Evolutionary conservation across 2,888 invertebrate genomes (phyloP).

Genomic region (Leptinotarsa tumamoca): DNA sequence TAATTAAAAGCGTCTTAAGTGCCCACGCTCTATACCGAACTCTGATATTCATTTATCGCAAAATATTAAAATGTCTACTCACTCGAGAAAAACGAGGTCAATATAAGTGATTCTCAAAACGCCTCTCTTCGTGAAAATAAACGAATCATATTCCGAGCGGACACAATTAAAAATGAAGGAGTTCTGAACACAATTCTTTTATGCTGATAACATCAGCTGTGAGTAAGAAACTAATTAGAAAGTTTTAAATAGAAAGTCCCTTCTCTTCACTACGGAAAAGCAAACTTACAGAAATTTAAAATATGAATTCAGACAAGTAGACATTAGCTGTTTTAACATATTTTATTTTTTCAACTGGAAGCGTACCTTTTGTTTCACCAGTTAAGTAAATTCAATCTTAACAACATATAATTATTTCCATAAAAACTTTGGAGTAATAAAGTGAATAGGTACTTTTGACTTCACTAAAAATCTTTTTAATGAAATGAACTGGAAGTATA

Average conservation of each 20-base stretch:
- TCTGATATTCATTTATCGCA: neutral
- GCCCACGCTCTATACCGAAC: neutral
- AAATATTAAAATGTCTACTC: slow-evolving; percentile 1
- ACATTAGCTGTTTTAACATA: neutral
- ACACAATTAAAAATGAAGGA: slow-evolving; percentile 38
- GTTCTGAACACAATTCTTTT: slow-evolving; percentile 24
- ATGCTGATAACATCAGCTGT: slow-evolving; percentile 22
- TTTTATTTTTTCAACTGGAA: slow-evolving; percentile 16
- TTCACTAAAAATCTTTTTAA: too few species aligned
- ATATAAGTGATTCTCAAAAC: slow-evolving; percentile 22
- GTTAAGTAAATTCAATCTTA: too few species aligned
- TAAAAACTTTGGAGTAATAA: too few species aligned
- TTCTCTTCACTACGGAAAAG: neutral
- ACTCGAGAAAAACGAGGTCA: slow-evolving; percentile 22
- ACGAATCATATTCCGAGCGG: slow-evolving; percentile 34
- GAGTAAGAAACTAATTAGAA: slow-evolving; percentile 23
- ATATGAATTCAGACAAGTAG: neutral
- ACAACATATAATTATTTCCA: too few species aligned
- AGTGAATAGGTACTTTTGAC: too few species aligned
- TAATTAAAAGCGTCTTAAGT: neutral
- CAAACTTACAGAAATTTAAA: neutral
- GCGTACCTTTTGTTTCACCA: neutral
- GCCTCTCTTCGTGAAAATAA: slow-evolving; percentile 23
- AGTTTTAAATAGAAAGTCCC: slow-evolving; percentile 17
- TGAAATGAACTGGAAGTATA: too few species aligned